Evolutionary conservation across 2,797 vertebrate genomes (phyloP), one percentile per base, ranked within the genome.

Genomic region (Rhincodon typus): DNA sequence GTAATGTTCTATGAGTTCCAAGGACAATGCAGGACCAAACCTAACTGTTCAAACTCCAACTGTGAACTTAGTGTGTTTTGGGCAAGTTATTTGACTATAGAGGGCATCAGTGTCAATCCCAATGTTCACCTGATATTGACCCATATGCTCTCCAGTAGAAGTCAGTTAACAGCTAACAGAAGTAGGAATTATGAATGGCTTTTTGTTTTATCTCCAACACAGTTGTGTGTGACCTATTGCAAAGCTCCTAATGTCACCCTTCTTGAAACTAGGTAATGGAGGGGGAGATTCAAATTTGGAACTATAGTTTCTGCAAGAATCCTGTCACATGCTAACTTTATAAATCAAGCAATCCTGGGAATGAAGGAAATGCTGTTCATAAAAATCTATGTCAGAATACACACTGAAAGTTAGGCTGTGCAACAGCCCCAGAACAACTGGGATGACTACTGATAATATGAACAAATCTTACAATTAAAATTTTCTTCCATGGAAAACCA

Each of bases 311-410:
- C 2, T 19, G 15, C 17, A 38, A 57, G 0, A 82, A n/a, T 15
- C 8, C 77, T n/a, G 17, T 82, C 4, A 82, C n/a, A 42, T 1
- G 17, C n/a, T 46, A 87, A 42, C 30, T 88, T 84, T 46, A 46
- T 7, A 10, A 34, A 57, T 3, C 4, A 27, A 88, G 12, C 30
- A 88, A 88, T 53, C 34, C 13, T 57, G 50, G 50, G 50, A 53
- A 57, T 88, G 53, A 88, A 46, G 38, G 21, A 42, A 84, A 84
- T 84, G 79, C 82, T 46, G 19, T 62, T 62, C 10, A 53, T 91
- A 34, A 21, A 66, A 91, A 66, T 91, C 66, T 94, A 27, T 94
- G 66, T 42, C 91, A 94, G 91, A 94, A 94, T 42, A 69, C 57
- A 91, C 53, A 21, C 15, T 42, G 38, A 19, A 94, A 69, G 23